Percentiles rank a stretch among this genome's conserved stretches.
Conservation (phyloP, 2,797 vertebrate species). For the Notolabrus celidotus region DNA sequence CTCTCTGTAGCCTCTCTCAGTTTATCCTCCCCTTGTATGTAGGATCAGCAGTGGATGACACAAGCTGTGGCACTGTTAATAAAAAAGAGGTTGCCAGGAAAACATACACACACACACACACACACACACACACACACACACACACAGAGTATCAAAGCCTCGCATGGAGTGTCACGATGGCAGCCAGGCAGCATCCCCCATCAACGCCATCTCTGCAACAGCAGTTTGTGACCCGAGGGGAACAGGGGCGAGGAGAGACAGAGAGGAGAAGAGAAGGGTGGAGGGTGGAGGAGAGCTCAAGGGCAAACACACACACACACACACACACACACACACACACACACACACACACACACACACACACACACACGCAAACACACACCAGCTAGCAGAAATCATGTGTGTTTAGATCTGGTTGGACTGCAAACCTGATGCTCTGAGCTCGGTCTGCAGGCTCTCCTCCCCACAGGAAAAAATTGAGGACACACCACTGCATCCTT, state of each 20-base stretch:
- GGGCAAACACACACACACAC: conserved; percentile 8
- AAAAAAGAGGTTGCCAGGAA: conserved; percentile 17
- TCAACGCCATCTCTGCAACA: conserved; percentile 58
- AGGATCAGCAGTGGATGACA: neutral
- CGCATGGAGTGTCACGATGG: conserved; percentile 52
- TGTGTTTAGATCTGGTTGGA: neutral
- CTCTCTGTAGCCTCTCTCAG: neutral
- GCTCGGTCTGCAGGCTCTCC: neutral
- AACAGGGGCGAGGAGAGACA: conserved; percentile 3
- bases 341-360: neutral
- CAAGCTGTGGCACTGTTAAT: neutral
- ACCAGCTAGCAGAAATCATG: neutral
- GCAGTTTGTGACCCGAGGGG: conserved; percentile 55
- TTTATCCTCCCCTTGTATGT: neutral
- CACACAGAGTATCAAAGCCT: too few species aligned
- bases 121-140: neutral
- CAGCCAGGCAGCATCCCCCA: conserved; percentile 68
- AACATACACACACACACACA: neutral
- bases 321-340: neutral
- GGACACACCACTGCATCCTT: too few species aligned
- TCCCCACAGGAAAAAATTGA: neutral
- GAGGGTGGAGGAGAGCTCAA: conserved; percentile 39
- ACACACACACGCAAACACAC: neutral
- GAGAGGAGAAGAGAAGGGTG: neutral
- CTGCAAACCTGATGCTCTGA: neutral